Percentiles rank a stretch among this genome's conserved stretches.
Evolutionary conservation across 2,888 invertebrate genomes (phyloP).

Genomic region (Napeogenes sylphis): DNA sequence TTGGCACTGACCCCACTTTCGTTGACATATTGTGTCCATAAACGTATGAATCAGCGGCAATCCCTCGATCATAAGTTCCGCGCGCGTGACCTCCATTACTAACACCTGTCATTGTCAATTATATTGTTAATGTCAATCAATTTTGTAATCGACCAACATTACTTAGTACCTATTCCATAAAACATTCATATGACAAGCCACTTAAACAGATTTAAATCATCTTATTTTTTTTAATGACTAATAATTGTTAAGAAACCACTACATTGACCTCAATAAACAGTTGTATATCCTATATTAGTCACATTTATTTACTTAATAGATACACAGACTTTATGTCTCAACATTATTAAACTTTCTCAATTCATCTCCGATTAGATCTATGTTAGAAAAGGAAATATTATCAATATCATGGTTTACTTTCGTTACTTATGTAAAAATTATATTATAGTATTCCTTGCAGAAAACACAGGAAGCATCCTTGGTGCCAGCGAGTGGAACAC

Average conservation of each 20-base stretch:
- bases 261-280: no score
- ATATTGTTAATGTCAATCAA: slow-evolving; percentile 15
- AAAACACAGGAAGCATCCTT: slow-evolving; percentile 78
- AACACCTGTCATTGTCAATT: slow-evolving; percentile 40
- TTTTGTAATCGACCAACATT: slow-evolving; percentile 21
- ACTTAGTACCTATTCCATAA: slow-evolving; percentile 20
- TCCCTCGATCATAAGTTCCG: slow-evolving; percentile 61
- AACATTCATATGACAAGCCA: slow-evolving; percentile 9
- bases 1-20: slow-evolving; percentile 49
- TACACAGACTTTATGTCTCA: no score
- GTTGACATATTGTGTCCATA: slow-evolving; percentile 36
- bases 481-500: slow-evolving; percentile 81
- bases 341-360: no score
- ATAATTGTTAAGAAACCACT: no score
- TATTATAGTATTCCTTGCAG: slow-evolving; percentile 45
- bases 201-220: no score
- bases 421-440: not conserved
- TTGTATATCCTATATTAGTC: no score
- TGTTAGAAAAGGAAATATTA: no score
- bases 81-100: slow-evolving; percentile 57
- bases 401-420: no score
- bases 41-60: slow-evolving; percentile 67
- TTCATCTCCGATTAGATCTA: no score
- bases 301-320: no score
- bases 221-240: no score